Evolutionary conservation across 2,797 vertebrate genomes (phyloP).

Genomic region (Dendrocincla tyrannina): DNA sequence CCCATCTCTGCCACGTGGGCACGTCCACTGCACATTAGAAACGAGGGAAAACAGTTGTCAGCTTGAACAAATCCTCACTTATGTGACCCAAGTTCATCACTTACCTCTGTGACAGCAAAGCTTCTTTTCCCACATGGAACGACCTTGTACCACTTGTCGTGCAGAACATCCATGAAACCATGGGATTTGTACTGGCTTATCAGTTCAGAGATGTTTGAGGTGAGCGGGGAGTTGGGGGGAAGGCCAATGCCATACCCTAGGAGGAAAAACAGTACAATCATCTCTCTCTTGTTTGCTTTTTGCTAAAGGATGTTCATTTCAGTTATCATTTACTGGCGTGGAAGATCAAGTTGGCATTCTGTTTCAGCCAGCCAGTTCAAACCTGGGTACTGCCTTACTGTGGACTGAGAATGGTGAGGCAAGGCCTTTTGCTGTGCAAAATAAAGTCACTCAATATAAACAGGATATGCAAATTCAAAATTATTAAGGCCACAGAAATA

Average conservation of each 20-base stretch:
- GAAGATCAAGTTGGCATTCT: neutral
- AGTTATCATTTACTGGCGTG: accelerated
- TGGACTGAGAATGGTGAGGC: neutral
- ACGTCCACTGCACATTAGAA: neutral
- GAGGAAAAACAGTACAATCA: conserved; percentile 17
- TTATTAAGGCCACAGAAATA: neutral
- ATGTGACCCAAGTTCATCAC: neutral
- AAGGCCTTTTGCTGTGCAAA: neutral
- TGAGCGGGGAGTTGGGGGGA: conserved; percentile 92
- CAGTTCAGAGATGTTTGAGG: conserved; percentile 95
- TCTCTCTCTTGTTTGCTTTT: neutral
- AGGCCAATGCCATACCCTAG: conserved; percentile 96
- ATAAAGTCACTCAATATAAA: neutral
- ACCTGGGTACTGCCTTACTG: neutral
- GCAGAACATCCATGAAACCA: conserved; percentile 96
- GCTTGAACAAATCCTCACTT: neutral
- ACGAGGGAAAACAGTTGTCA: neutral
- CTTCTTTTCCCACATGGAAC: conserved; percentile 97
- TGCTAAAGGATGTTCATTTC: neutral
- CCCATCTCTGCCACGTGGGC: neutral
- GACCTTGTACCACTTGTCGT: conserved; percentile 99
- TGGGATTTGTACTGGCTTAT: conserved; percentile 98
- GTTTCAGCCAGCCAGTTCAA: neutral
- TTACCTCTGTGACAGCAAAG: conserved; percentile 95
- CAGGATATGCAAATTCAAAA: neutral